Percentiles rank a stretch among this genome's conserved stretches.
These are phyloP conservation scores for Nymphicus hollandicus DNA, from an alignment of 2,113 vertebrate species.

Conservation along the genomic window DNA sequence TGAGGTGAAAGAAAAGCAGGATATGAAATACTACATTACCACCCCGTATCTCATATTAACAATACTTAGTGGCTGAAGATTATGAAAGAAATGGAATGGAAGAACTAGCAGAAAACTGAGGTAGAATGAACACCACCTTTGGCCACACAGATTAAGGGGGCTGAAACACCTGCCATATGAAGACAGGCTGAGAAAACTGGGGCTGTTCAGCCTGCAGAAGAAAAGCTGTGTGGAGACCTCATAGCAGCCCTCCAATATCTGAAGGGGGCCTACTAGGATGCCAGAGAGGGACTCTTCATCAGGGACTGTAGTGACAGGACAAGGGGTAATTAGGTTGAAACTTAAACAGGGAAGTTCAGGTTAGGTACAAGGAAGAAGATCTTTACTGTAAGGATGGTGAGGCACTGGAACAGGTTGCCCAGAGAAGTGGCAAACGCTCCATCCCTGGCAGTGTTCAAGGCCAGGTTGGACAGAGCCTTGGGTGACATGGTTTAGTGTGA, in stretches of 20 bases:
- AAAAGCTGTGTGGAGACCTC: too few species aligned
- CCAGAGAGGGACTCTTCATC: too few species aligned
- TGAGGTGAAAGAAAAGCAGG: neutral
- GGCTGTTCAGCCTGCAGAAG: neutral
- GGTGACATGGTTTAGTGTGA: too few species aligned
- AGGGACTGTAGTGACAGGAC: neutral
- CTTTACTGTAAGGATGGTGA: neutral
- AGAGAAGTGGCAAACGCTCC: too few species aligned
- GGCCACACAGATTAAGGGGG: neutral
- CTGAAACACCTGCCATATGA: neutral
- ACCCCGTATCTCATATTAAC: neutral
- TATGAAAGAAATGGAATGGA: neutral
- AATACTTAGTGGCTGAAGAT: neutral
- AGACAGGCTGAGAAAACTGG: neutral
- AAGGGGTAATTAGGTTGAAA: neutral
- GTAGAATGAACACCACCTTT: neutral
- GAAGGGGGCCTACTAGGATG: neutral
- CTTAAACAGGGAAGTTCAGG: neutral
- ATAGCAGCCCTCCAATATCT: neutral
- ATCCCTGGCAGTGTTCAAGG: too few species aligned
- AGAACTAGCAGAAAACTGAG: neutral
- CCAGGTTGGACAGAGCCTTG: too few species aligned
- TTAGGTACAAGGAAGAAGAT: neutral
- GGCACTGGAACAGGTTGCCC: too few species aligned
- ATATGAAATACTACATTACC: neutral